Conservation (phyloP, 2,888 invertebrate genomes). For the Drosophila ustulata region DNA sequence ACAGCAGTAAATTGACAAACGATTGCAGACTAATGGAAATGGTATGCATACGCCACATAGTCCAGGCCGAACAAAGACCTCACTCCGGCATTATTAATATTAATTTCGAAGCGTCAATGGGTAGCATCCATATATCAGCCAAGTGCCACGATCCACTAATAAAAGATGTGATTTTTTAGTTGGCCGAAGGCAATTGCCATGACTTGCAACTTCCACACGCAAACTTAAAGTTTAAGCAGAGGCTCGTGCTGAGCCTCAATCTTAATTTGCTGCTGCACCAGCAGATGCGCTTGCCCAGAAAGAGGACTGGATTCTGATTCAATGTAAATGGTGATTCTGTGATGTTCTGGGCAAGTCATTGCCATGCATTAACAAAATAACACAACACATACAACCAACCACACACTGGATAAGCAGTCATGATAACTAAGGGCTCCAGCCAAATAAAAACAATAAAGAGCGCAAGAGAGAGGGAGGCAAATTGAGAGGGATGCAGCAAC, state of each 20-base stretch:
- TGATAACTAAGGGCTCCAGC: too few relatives aligned
- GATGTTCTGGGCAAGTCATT: conserved; percentile 59
- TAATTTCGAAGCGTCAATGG: conserved; percentile 62
- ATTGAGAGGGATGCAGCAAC: conserved; percentile 30
- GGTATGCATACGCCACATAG: conserved; percentile 55
- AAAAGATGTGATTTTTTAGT: conserved; percentile 33
- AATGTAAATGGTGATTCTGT: conserved; percentile 73
- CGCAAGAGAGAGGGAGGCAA: conserved; percentile 10
- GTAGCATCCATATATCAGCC: conserved; percentile 50
- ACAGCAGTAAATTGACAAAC: conserved; percentile 68
- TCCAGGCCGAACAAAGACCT: conserved; percentile 6
- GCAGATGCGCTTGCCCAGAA: conserved; percentile 1
- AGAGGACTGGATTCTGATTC: conserved; percentile 22
- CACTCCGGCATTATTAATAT: conserved; percentile 68
- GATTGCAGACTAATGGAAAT: conserved; percentile 67
- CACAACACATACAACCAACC: conserved; percentile 1
- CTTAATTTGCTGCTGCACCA: neutral
- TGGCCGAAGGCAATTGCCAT: conserved; percentile 48
- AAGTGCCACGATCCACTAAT: conserved; percentile 44
- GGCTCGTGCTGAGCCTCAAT: conserved; percentile 1
- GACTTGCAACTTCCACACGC: conserved; percentile 63
- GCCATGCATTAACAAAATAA: conserved; percentile 67
- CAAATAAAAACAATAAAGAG: conserved; percentile 71
- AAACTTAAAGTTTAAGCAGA: conserved; percentile 33
- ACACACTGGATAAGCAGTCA: conserved; percentile 6